Evolutionary conservation across 1,140 invertebrate species (phyloP).

Genomic region (Drosophila mayri): DNA sequence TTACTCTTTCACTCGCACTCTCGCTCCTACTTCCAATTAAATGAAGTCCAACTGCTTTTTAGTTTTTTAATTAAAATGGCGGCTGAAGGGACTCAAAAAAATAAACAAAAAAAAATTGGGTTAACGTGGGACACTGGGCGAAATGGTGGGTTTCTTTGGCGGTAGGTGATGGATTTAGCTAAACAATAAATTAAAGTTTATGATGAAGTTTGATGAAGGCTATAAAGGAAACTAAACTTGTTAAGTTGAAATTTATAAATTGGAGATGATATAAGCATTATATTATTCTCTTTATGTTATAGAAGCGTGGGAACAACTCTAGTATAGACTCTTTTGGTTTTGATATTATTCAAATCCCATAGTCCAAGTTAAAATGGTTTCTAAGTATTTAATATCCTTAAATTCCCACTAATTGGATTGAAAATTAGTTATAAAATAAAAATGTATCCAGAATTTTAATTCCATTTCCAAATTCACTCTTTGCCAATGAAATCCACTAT

Average conservation of each 20-base stretch:
- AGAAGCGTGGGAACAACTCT: not conserved
- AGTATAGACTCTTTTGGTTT: not conserved
- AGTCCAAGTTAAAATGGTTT: too few relatives aligned
- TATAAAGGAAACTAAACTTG: not conserved
- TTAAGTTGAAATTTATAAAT: not conserved
- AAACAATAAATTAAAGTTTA: not conserved
- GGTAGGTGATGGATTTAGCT: not conserved
- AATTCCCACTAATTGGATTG: not conserved
- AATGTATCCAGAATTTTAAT: not conserved
- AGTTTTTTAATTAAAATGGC: conserved; percentile 76
- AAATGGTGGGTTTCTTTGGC: not conserved
- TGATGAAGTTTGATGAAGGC: too few relatives aligned
- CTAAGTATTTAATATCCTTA: too few relatives aligned
- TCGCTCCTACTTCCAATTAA: conserved; percentile 29
- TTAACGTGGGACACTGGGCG: conserved; percentile 45
- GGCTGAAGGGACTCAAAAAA: conserved; percentile 34
- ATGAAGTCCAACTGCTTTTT: conserved; percentile 59
- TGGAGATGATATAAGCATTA: too few relatives aligned
- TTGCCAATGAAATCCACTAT: not conserved
- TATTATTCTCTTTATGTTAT: too few relatives aligned
- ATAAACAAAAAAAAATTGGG: conserved; percentile 57
- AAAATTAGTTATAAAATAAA: not conserved
- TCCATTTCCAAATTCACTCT: too few relatives aligned
- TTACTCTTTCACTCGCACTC: conserved; percentile 15
- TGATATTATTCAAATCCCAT: too few relatives aligned